These are phyloP conservation scores for Neoscelio sp. DNA, from an alignment of 2,888 invertebrate genomes.

Conservation along the genomic window DNA sequence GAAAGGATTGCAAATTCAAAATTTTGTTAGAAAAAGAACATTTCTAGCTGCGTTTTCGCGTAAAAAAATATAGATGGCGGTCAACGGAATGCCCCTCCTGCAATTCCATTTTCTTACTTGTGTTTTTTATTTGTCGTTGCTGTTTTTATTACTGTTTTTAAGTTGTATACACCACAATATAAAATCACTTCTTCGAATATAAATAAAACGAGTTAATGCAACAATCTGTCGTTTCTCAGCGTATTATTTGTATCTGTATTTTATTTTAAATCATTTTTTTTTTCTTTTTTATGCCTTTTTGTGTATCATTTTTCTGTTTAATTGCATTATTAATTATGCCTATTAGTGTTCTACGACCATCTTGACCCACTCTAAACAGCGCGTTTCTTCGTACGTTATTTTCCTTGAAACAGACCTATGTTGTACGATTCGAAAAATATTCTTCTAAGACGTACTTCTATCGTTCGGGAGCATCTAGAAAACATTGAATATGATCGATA, in stretches of 20 bases:
- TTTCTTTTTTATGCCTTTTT: constrained; percentile 36
- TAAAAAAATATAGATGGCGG: constrained; percentile 64
- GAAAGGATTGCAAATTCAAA: too few species aligned
- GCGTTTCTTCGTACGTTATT: constrained; percentile 38
- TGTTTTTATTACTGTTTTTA: constrained; percentile 12
- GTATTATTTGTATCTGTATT: constrained; percentile 10
- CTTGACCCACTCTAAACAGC: constrained; percentile 58
- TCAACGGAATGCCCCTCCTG: constrained; percentile 18
- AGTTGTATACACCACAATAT: constrained; percentile 39
- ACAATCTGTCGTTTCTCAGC: constrained; percentile 22
- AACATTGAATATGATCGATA: constrained; percentile 59
- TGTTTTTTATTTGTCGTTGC: constrained; percentile 5
- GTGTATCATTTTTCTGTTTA: constrained; percentile 35
- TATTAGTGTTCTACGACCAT: constrained; percentile 64
- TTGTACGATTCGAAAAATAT: constrained; percentile 63
- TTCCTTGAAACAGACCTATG: constrained; percentile 57
- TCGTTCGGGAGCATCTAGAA: constrained; percentile 58
- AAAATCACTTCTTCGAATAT: constrained; percentile 51
- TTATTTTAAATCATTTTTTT: constrained; percentile 6
- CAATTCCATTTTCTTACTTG: not conserved
- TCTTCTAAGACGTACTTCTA: constrained; percentile 52
- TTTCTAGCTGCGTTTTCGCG: constrained; percentile 49
- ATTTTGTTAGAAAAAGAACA: constrained; percentile 58
- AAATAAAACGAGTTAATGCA: constrained; percentile 60
- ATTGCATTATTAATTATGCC: constrained; percentile 51